Evolutionary conservation across 2,113 vertebrate genomes (phyloP), one percentile per base, ranked within the genome.

Genomic region (Chitala chitala): DNA sequence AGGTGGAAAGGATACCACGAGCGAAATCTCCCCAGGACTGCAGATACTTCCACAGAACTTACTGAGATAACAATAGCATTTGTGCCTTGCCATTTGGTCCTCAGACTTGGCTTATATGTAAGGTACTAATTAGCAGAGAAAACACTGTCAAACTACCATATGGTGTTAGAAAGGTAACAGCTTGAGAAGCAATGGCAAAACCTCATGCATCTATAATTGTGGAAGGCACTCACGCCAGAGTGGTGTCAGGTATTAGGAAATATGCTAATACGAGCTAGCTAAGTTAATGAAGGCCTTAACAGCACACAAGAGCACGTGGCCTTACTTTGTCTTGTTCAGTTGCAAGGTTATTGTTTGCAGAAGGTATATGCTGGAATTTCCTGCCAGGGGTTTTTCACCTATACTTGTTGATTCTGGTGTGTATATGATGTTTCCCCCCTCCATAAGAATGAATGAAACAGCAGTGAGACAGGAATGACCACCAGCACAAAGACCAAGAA

Each of bases 51-150:
- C 42, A 36, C 31, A 36, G 63, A 56, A 69, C 56, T 69, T 84
- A 81, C 78, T 80, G 76, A 86, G 80, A 83, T 80, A 82, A 82
- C 78, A 82, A 75, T 73, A 63, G 74, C 72, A 77, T 55, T 59
- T 78, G 74, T 76, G 78, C 79, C 72, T 73, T 87, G 86, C 85
- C 86, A 88, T 89, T 88, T 83, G 85, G 82, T 88, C 86, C 78
- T 83, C 84, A 88, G 82, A 87, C 82, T 87, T 88, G 87, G 87
- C 86, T 84, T 89, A 87, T 87, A 84, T 89, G 87, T 90, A 88
- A 88, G 89, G 85, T 88, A 90, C 88, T 91, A 91, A 91, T 91
- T 90, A 90, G 88, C 82, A 85, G 84, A 83, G 87, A 87, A 88
- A 89, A 88, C 83, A 84, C 87, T 90, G 89, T 90, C 87, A 91